Evolutionary conservation across 1,140 invertebrate species (phyloP), one percentile per base, ranked within the genome.

Genomic region (Pomacea maculata): DNA sequence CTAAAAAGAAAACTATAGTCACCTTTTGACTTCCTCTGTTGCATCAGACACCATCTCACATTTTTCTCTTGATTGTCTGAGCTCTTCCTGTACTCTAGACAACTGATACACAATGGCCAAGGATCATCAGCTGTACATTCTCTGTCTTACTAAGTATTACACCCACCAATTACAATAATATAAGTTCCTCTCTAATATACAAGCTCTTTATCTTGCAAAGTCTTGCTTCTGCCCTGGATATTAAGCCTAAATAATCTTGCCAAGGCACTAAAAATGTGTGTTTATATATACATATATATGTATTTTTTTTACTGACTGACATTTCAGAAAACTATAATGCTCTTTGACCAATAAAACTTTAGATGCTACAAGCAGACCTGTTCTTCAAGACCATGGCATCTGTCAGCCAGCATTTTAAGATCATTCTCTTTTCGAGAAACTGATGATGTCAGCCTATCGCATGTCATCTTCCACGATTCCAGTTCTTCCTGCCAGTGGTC

Each of bases 371-470:
- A 68, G 72, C 82, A 79, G 80, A 89, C 88, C 80, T 84, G 81
- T 45, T 85, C 81, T 65, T 89, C 88, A 55, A 88, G 64, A n/a
- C 86, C 84, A 70, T 86, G 80, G 55, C 81, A 82, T 79, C 84
- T 87, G 75, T 89, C 88, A 71, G 84, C 85, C 67, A 88, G 70
- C n/a, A 75, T 82, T 81, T 87, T 86, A 61, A 90, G 65, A 73
- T 90, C 89, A n/a, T 84, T 78, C 74, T 90, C 89, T 63, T 90
- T 90, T 34, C 86, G 80, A 55, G 83, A 84, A 1, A 88, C 81
- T 52, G 87, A 86, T 9, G 84, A 80, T 45, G 88, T 88, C 65
- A 90, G 79, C 45, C 86, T 45, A 54, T 90, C 89, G 84, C 88
- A 90, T 34, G 88, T 88, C 19, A 84, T 85, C 73, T 87, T 89